Evolutionary conservation across 2,113 vertebrate genomes (phyloP).

Genomic region (Butorides virescens): DNA sequence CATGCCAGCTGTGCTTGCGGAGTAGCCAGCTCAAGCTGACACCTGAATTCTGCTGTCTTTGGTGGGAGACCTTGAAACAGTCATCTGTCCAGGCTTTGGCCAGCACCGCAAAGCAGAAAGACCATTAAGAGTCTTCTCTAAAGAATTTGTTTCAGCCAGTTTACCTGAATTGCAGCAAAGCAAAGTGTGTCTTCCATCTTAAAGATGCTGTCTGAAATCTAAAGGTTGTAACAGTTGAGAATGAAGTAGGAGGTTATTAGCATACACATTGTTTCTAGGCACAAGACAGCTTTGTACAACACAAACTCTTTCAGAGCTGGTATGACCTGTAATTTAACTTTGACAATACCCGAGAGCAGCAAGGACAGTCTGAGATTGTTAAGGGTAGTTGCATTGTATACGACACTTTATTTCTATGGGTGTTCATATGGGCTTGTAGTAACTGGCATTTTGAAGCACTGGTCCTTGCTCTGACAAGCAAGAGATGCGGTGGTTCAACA

Average conservation of each 20-base stretch:
- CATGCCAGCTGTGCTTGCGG: neutral
- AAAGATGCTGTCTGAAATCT: fast-evolving
- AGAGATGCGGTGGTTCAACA: neutral
- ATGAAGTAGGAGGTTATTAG: neutral
- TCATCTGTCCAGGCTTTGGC: neutral
- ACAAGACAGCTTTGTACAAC: neutral
- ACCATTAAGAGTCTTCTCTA: neutral
- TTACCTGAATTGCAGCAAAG: neutral
- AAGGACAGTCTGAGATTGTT: neutral
- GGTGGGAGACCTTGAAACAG: neutral
- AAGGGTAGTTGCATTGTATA: neutral
- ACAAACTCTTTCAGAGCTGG: neutral
- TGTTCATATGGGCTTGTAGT: neutral
- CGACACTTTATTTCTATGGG: neutral
- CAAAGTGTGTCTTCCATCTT: neutral
- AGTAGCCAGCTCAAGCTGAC: neutral
- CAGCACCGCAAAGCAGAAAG: neutral
- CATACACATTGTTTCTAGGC: neutral
- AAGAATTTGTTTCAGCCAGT: neutral
- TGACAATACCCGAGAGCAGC: neutral
- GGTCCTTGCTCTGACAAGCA: neutral
- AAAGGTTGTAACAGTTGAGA: neutral
- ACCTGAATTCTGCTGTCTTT: neutral
- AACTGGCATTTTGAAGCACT: neutral
- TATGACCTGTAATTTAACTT: neutral